These are phyloP conservation scores for Tetrapedia diversipes DNA, from an alignment of 2,888 invertebrate genomes.

Conservation along the genomic window DNA sequence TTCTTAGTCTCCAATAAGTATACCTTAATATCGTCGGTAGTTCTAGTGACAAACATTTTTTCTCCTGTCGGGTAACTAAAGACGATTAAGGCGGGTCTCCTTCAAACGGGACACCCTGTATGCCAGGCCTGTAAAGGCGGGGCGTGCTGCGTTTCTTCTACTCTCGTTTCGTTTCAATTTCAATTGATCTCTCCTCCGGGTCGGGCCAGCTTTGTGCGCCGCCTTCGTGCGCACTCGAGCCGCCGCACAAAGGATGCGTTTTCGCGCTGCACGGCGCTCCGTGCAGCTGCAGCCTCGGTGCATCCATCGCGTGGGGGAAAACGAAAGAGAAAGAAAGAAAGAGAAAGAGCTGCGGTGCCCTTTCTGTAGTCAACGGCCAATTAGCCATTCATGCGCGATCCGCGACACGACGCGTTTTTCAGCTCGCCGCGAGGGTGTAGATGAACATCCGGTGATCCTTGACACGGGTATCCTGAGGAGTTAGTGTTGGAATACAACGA, in stretches of 20 bases:
- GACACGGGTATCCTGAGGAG: too few species aligned
- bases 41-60: too few species aligned
- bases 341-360: too few species aligned
- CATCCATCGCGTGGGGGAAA: constrained; percentile 31
- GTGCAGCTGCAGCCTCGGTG: constrained; percentile 56
- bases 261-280: constrained; percentile 55
- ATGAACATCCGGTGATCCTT: too few species aligned
- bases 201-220: constrained; percentile 46
- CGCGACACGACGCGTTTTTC: constrained; percentile 26
- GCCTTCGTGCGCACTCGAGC: constrained; percentile 46
- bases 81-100: too few species aligned
- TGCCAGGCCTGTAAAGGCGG: too few species aligned
- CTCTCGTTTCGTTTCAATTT: constrained; percentile 67
- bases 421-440: constrained; percentile 30
- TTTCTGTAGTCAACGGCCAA: constrained; percentile 39
- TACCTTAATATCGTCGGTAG: too few species aligned
- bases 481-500: too few species aligned
- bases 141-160: constrained; percentile 20
- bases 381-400: constrained; percentile 47
- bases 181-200: constrained; percentile 49
- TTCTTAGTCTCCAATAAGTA: too few species aligned
- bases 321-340: constrained; percentile 36
- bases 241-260: constrained; percentile 64
- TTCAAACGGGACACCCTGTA: too few species aligned
- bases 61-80: too few species aligned